Conservation (phyloP, 2,113 vertebrate genomes). For the Pterophyllum scalare region DNA sequence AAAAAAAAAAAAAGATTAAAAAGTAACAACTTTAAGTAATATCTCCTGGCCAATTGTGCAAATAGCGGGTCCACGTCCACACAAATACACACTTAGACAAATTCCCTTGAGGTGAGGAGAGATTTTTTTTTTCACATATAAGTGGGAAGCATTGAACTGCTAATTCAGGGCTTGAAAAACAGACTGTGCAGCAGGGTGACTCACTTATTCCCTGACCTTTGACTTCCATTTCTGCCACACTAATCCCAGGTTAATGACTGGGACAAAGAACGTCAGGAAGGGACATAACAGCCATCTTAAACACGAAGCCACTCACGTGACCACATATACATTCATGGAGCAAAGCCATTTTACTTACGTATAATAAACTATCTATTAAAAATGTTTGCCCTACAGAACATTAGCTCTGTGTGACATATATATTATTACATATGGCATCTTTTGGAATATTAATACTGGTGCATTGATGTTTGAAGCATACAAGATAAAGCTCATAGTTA, state of each 20-base stretch:
- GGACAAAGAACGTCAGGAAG: conserved; percentile 38
- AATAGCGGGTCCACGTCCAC: not conserved
- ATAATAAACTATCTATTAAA: not conserved
- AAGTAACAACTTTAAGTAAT: not conserved
- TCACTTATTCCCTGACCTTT: conserved; percentile 60
- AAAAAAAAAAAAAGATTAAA: conserved; percentile 22
- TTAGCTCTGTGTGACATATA: not conserved
- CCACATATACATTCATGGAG: conserved; percentile 1
- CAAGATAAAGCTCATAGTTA: not conserved
- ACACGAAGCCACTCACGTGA: conserved; percentile 23
- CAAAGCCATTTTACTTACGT: not conserved
- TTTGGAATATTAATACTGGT: not conserved
- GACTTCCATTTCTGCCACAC: conserved; percentile 54
- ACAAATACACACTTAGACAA: conserved; percentile 6
- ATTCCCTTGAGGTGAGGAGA: conserved; percentile 32
- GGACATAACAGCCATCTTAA: conserved; percentile 39
- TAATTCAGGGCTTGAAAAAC: conserved; percentile 41
- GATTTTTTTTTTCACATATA: conserved; percentile 20
- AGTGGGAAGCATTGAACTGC: conserved; percentile 42
- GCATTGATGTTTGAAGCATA: not conserved
- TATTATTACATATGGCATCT: not conserved
- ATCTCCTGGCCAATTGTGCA: not conserved
- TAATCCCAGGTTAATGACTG: conserved; percentile 72
- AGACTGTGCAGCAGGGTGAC: conserved; percentile 45
- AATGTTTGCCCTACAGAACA: not conserved